Percentiles rank a stretch among this genome's conserved stretches.
Evolutionary conservation across 1,140 invertebrate species (phyloP).

Genomic region (Euwallacea similis): DNA sequence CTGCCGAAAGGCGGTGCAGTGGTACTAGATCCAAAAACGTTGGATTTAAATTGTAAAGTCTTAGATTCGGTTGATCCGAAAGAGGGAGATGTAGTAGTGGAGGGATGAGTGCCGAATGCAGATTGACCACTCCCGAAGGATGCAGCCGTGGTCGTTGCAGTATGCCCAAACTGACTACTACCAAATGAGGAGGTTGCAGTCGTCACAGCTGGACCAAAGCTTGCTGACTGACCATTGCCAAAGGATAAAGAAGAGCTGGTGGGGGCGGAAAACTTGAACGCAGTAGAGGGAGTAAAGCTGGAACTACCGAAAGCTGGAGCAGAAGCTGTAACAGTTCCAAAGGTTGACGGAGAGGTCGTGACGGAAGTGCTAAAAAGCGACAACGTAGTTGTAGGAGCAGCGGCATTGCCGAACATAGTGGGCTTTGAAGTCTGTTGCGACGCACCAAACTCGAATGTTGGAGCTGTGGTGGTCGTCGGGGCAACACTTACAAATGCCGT

Average conservation of each 20-base stretch:
- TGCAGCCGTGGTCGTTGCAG: constrained; percentile 6
- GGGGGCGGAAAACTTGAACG: not conserved
- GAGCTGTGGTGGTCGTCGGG: not conserved
- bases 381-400: not conserved
- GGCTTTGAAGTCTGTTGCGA: not conserved
- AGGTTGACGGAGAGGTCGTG: not conserved
- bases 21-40: constrained; percentile 1
- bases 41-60: not conserved
- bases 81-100: constrained; percentile 8
- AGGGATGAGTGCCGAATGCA: constrained; percentile 3
- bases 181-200: constrained; percentile 8
- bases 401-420: not conserved
- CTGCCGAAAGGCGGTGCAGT: constrained; percentile 4
- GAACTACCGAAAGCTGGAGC: not conserved
- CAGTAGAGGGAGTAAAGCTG: not conserved
- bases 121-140: constrained; percentile 10
- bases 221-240: not conserved
- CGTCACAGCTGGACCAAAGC: not conserved
- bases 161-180: not conserved
- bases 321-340: constrained; percentile 4
- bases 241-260: not conserved
- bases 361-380: not conserved
- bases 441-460: not conserved
- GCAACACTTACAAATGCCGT: not conserved
- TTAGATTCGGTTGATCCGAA: not conserved